Base-by-base conservation (phyloP, 2,113 vertebrate species). In the Phrynosoma platyrhinos region DNA sequence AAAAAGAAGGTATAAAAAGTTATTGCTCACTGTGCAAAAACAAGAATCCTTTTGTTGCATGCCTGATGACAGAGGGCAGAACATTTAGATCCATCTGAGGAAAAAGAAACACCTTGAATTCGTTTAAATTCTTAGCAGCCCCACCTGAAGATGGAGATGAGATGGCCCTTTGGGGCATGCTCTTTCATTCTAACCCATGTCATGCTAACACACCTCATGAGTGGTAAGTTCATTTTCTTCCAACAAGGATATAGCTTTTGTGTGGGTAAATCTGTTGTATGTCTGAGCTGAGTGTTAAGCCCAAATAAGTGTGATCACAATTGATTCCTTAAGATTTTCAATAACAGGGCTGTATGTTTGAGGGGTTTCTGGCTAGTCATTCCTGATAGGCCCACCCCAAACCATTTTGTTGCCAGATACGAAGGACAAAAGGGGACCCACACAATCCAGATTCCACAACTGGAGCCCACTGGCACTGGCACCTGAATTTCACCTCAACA, bases 221-320 rank as follows among this genome's bases (percentile, higher is more conserved):
- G 76, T 90, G 95, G 95, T 96, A 96, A 96, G 94, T 0, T 58
- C 1, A 0, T 75, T 78, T 71, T 69, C n/a, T 77, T 88, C 42
- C 1, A 2, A 13, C 0, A 1, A 36, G 25, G 53, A 0, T 0
- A 36, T 47, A 72, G 18, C 10, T 7, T 30, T 64, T 69, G 1
- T 20, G 1, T 18, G 6, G 27, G 4, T 58, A 13, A 83, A 69
- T 10, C 52, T 88, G 58, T 82, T 84, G 20, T 53, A 66, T 25
- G 21, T 36, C 40, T 8, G n/a, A 74, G 0, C 1, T 10, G 21
- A 32, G 9, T 13, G 9, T 55, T 25, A 69, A 23, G 64, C 18
- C 53, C 20, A 14, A 55, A 55, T 18, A 5, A 27, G 21, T 52
- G 7, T 30, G 25, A 16, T 3, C 18, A 20, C 53, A 42, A 58